Evolutionary conservation across 2,113 vertebrate species (phyloP).

Genomic region (Sus scrofa): DNA sequence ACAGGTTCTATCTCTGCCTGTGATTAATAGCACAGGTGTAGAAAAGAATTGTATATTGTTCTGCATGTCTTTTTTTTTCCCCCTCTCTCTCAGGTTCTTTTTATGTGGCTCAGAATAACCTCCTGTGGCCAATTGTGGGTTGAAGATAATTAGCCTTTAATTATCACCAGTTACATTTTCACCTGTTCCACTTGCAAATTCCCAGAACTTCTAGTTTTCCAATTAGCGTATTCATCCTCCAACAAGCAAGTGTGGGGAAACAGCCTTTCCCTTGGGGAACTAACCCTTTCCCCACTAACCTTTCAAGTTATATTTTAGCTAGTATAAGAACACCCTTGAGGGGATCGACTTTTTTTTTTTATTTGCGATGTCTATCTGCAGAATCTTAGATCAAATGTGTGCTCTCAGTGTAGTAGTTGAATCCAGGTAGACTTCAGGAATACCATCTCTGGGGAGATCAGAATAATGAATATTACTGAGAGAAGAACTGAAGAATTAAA

Average conservation of each 20-base stretch:
- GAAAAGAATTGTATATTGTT: constrained; percentile 64
- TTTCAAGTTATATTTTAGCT: constrained; percentile 77
- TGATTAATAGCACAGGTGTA: constrained; percentile 56
- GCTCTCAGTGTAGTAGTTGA: background rate
- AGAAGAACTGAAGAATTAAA: constrained; percentile 63
- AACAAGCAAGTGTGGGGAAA: constrained; percentile 74
- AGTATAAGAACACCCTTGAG: constrained; percentile 59
- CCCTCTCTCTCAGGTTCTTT: constrained; percentile 28
- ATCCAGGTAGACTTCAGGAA: constrained; percentile 29
- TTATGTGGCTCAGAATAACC: constrained; percentile 80
- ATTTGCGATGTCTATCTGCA: constrained; percentile 62
- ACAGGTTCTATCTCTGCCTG: background rate
- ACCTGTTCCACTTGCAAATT: constrained; percentile 84
- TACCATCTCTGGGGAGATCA: constrained; percentile 24
- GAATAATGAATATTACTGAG: constrained; percentile 51
- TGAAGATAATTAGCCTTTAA: constrained; percentile 87
- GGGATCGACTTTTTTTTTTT: constrained; percentile 70
- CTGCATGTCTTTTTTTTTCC: constrained; percentile 30
- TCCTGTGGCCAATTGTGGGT: constrained; percentile 83
- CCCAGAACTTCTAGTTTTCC: constrained; percentile 82
- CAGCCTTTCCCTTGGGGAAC: constrained; percentile 69
- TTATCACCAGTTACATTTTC: constrained; percentile 84
- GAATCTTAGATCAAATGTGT: constrained; percentile 60
- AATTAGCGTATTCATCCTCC: constrained; percentile 81
- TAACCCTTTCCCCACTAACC: constrained; percentile 65